Conservation (phyloP, 2,113 vertebrate species). For the Muntiacus reevesi region DNA sequence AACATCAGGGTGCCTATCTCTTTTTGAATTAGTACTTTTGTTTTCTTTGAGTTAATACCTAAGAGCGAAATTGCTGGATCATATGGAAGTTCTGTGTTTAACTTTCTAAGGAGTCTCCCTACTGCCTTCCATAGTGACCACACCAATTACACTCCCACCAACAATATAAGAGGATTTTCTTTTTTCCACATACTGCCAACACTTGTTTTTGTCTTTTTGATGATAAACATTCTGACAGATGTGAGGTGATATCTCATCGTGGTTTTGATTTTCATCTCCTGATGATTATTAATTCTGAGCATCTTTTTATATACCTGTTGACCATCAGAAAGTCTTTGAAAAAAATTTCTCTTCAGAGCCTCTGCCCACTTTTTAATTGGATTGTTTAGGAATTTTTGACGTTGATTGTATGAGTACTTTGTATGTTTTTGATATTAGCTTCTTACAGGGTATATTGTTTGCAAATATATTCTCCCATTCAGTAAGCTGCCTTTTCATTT, state of each 20-base stretch:
- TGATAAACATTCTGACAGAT: not conserved
- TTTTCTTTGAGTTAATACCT: not conserved
- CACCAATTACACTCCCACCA: not conserved
- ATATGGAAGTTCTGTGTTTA: not conserved
- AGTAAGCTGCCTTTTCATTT: not conserved
- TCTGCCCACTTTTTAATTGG: not conserved
- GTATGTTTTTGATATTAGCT: not conserved
- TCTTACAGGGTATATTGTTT: not conserved
- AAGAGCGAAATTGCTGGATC: not conserved
- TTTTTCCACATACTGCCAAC: not conserved
- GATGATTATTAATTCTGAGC: not conserved
- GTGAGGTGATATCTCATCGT: not conserved
- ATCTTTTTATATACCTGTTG: not conserved
- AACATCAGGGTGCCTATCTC: not conserved
- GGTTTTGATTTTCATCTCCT: not conserved
- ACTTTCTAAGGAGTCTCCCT: not conserved
- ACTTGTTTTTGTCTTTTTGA: not conserved
- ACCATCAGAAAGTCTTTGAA: not conserved
- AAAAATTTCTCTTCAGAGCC: not conserved
- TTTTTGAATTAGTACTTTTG: not conserved
- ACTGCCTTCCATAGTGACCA: not conserved
- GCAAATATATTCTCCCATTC: not conserved
- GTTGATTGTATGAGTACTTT: not conserved
- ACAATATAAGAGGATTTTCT: not conserved
- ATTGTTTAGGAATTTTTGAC: not conserved